Conservation (phyloP, 1,140 invertebrate genomes). For the Nebria ingens region DNA sequence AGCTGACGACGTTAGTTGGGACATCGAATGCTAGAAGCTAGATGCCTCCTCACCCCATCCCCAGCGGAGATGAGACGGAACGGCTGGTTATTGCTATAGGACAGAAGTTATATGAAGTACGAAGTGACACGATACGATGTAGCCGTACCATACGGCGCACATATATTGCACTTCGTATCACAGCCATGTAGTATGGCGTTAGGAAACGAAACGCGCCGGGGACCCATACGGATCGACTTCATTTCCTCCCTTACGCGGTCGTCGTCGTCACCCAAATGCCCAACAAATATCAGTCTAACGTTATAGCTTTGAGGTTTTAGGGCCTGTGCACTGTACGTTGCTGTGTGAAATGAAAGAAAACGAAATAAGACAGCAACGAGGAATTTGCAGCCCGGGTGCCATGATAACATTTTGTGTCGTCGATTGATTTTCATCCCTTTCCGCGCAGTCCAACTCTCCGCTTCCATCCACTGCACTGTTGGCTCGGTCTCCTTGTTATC, state of each 20-base stretch:
- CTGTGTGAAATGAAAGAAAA: not conserved
- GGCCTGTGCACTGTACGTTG: not conserved
- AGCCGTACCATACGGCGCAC: no score
- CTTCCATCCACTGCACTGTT: not conserved
- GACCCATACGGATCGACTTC: not conserved
- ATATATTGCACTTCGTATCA: not conserved
- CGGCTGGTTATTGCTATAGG: not conserved
- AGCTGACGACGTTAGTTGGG: not conserved
- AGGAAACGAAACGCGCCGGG: not conserved
- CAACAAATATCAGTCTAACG: constrained; percentile 5
- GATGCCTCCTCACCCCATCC: no score
- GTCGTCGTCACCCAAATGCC: not conserved
- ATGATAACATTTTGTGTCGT: constrained; percentile 1
- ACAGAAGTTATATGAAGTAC: not conserved
- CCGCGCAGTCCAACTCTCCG: no score
- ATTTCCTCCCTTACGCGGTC: not conserved
- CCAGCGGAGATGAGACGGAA: no score
- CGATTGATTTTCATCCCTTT: no score
- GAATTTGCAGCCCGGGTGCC: not conserved
- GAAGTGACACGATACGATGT: no score
- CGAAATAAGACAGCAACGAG: not conserved
- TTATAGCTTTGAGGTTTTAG: constrained; percentile 2
- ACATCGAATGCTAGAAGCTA: not conserved
- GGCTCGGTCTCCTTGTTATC: not conserved
- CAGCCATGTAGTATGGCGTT: not conserved